These are phyloP conservation scores for Rhincodon typus DNA, from an alignment of 2,797 vertebrate genomes.

Conservation along the genomic window DNA sequence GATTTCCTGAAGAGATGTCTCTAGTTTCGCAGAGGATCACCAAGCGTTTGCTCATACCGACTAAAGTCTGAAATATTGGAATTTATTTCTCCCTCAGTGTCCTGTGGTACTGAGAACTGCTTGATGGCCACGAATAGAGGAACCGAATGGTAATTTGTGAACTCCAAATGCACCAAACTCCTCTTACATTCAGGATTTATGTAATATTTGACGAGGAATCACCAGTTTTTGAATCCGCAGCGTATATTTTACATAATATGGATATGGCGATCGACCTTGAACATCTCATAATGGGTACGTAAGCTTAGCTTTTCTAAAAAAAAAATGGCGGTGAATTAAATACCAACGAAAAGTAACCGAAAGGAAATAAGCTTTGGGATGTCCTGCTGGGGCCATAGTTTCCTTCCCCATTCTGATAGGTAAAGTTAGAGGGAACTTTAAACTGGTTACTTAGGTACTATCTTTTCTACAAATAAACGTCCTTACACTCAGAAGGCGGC, in stretches of 20 bases:
- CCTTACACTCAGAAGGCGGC: neutral
- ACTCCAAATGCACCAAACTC: neutral
- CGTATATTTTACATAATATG: neutral
- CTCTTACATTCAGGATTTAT: neutral
- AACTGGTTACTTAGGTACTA: neutral
- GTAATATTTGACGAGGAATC: neutral
- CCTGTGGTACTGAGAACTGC: neutral
- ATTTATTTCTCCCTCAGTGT: neutral
- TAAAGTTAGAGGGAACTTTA: neutral
- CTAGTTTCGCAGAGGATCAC: neutral
- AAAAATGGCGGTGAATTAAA: neutral
- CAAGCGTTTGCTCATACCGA: neutral
- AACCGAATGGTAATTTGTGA: neutral
- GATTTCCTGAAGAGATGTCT: neutral
- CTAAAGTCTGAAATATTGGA: neutral
- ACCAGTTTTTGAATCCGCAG: neutral
- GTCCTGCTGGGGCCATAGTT: neutral
- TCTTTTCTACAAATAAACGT: neutral
- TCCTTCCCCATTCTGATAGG: neutral
- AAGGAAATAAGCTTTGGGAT: neutral
- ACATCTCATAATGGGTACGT: neutral
- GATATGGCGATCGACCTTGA: neutral
- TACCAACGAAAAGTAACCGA: neutral
- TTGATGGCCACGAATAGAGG: neutral
- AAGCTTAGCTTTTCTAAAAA: neutral